A percentile compares a stretch with the other conserved stretches of the same genome.
Evolutionary conservation across 2,888 invertebrate genomes (phyloP).

Genomic region (Horisme vitalbata): DNA sequence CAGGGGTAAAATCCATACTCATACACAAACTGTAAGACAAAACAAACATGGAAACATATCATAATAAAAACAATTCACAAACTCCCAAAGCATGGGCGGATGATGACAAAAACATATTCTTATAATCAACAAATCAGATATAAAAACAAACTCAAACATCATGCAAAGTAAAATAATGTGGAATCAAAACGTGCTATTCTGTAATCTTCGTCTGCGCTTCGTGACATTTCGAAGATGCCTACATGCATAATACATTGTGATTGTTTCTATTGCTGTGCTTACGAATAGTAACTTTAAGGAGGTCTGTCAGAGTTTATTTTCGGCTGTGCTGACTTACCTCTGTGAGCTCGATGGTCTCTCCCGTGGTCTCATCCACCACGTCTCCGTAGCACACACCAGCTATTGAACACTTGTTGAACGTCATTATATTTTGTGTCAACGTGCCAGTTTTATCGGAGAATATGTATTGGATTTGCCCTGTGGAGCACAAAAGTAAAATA

Average conservation of each 20-base stretch:
- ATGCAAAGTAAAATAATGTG: slow-evolving; percentile 55
- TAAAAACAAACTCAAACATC: slow-evolving; percentile 50
- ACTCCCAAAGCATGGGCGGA: slow-evolving; percentile 55
- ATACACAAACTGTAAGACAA: slow-evolving; percentile 56
- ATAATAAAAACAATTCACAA: slow-evolving; percentile 51
- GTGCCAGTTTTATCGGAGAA: slow-evolving; percentile 99
- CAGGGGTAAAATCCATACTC: slow-evolving; percentile 34
- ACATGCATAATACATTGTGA: slow-evolving; percentile 49
- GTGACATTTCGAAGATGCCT: slow-evolving; percentile 41
- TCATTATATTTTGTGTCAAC: slow-evolving; percentile 99
- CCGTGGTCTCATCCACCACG: slow-evolving; percentile 92
- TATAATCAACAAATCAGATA: slow-evolving; percentile 18
- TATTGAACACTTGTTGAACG: slow-evolving; percentile 99
- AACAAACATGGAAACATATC: slow-evolving; percentile 46
- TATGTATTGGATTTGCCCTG: slow-evolving; percentile 98
- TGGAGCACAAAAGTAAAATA: slow-evolving; percentile 29
- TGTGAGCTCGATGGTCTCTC: slow-evolving; percentile 92
- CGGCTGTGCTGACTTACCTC: slow-evolving; percentile 84
- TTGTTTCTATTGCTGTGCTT: slow-evolving; percentile 34
- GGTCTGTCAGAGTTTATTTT: slow-evolving; percentile 1
- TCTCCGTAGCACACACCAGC: slow-evolving; percentile 96
- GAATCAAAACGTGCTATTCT: slow-evolving; percentile 47
- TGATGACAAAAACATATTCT: slow-evolving; percentile 44
- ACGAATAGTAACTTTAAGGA: slow-evolving; percentile 23
- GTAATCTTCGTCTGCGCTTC: slow-evolving; percentile 29